A percentile compares a stretch with the other conserved stretches of the same genome.
Conservation (phyloP, 2,888 invertebrate genomes). For the Minunthozetes semirufus region DNA sequence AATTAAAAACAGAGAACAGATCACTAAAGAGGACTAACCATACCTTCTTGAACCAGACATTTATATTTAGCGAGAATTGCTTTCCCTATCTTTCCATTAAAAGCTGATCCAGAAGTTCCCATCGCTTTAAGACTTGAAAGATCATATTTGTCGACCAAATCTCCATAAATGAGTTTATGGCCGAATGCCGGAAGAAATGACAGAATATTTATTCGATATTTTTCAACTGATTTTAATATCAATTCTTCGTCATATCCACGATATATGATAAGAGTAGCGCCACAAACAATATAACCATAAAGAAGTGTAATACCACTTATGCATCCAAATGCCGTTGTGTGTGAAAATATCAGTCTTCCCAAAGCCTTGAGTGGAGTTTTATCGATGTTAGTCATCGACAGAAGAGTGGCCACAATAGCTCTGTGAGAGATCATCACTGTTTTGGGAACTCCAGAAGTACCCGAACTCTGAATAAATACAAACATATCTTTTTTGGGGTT, state of each 20-base stretch:
- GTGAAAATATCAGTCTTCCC: not conserved
- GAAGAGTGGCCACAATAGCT: not conserved
- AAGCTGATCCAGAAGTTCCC: not conserved
- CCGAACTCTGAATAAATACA: not conserved
- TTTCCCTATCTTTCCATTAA: not conserved
- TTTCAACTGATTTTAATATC: not conserved
- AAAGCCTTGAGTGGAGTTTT: not conserved
- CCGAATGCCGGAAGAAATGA: not conserved
- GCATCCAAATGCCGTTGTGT: not conserved
- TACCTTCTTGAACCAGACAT: too few relatives aligned
- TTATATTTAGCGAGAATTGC: not conserved
- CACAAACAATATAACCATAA: not conserved
- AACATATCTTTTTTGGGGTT: not conserved
- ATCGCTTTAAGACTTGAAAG: not conserved
- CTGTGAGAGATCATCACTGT: not conserved
- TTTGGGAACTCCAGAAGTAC: conserved; percentile 27
- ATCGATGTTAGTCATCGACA: not conserved
- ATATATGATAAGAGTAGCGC: not conserved
- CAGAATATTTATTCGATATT: not conserved
- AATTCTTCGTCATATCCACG: not conserved
- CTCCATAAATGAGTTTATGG: not conserved
- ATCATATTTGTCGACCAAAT: conserved; percentile 8
- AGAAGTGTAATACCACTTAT: not conserved
- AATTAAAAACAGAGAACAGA: too few relatives aligned
- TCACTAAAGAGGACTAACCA: too few relatives aligned